A percentile compares a stretch with the other conserved stretches of the same genome.
Conservation (phyloP, 2,797 vertebrate genomes). For the Amphiprion clarkii region DNA sequence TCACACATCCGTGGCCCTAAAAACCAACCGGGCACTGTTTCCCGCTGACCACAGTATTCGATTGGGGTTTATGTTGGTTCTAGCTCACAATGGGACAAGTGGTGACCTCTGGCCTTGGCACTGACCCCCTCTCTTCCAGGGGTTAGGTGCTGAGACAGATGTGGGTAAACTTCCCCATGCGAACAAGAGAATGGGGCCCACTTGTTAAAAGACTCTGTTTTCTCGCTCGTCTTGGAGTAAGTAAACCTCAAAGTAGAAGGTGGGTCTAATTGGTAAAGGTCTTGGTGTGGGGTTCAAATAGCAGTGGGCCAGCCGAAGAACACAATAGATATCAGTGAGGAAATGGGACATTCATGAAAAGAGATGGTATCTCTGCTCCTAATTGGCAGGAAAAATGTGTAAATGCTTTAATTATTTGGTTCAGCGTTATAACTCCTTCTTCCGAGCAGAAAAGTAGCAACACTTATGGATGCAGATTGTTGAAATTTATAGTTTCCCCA, state of each 20-base stretch:
- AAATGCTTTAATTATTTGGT: slow-evolving; percentile 61
- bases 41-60: slow-evolving; percentile 72
- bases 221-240: slow-evolving; percentile 71
- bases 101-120: slow-evolving; percentile 83
- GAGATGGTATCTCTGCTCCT: slow-evolving; percentile 53
- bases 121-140: slow-evolving; percentile 84
- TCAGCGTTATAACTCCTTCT: slow-evolving; percentile 42
- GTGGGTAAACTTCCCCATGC: slow-evolving; percentile 87
- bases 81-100: slow-evolving; percentile 84
- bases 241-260: slow-evolving; percentile 81
- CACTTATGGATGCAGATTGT: neutral
- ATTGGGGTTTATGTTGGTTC: slow-evolving; percentile 85
- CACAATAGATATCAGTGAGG: slow-evolving; percentile 75
- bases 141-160: slow-evolving; percentile 87
- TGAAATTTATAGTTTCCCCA: neutral
- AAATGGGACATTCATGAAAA: slow-evolving; percentile 68
- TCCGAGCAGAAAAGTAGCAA: slow-evolving; percentile 4
- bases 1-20: slow-evolving; percentile 82
- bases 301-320: slow-evolving; percentile 64
- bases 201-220: slow-evolving; percentile 84
- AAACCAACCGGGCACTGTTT: slow-evolving; percentile 76
- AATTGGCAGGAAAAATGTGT: slow-evolving; percentile 72
- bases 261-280: slow-evolving; percentile 86
- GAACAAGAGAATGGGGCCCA: slow-evolving; percentile 82
- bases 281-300: slow-evolving; percentile 81